Base-by-base conservation (phyloP, 1,140 invertebrate genomes). In the Cydia pomonella region DNA sequence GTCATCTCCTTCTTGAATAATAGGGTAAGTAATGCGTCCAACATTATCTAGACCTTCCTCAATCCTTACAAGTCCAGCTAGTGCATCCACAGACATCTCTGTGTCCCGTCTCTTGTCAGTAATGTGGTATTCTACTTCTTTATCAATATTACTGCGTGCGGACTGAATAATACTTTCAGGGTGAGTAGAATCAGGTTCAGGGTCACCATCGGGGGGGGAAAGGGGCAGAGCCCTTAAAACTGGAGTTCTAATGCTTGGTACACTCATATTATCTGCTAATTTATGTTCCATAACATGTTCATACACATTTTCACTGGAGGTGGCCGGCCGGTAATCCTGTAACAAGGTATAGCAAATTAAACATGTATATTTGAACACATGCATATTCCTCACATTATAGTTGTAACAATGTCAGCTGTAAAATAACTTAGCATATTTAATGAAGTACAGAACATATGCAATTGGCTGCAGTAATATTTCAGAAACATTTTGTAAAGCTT, bases 281-380 rank as follows among this genome's bases (percentile, higher is more conserved):
- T 90, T 88, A 76, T 87, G 85, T 82, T 91, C 93, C 89, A 92
- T 87, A 74, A 89, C 83, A 85, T 87, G 87, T 76, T 88, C 86
- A 88, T 86, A 91, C 72, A 88, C 84, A 87, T 87, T 91, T 84
- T 88, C 89, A 92, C 87, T 91, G 91, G 92, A 87, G 90, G 91
- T 85, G 91, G 90, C 80, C 89, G 91, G 88, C 90, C 93, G 88
- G 86, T 91, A 92, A 87, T 88, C 88, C 93, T 93, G 80, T 78
- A 93, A 92, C 82, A 89, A 85, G 73, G 80, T 27, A 38, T 16
- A 38, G 6, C 23, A 44, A 47, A 62, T 50, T 25, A 73, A 73
- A 2, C 18, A 10, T 62, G 16, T 12, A 69, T 21, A 69, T 59
- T 59, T 21, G 9, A 59, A 59, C n/a, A 59, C 53, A 21, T 59